Conservation (phyloP, 2,888 invertebrate species). For the Icerya purchasi region DNA sequence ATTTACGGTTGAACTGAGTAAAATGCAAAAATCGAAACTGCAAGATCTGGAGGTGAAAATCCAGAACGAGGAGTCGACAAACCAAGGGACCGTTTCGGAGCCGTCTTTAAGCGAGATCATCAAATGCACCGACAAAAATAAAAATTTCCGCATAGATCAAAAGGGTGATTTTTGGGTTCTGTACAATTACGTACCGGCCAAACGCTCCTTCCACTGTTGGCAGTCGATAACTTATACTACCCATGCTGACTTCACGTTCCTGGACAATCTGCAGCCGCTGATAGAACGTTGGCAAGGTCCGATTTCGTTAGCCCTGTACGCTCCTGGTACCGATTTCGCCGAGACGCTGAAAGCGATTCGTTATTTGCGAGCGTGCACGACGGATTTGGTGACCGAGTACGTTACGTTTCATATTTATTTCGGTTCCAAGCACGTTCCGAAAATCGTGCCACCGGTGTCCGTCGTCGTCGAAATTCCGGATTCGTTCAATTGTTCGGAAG, state of each 20-base stretch:
- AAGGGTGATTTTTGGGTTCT: slow-evolving; percentile 72
- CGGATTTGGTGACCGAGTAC: slow-evolving; percentile 45
- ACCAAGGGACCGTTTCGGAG: no score
- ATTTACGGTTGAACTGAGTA: slow-evolving; percentile 11
- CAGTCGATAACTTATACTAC: slow-evolving; percentile 79
- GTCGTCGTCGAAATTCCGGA: slow-evolving; percentile 36
- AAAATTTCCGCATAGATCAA: slow-evolving; percentile 38
- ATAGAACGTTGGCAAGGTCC: slow-evolving; percentile 74
- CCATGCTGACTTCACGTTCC: slow-evolving; percentile 75
- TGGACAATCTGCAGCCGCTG: slow-evolving; percentile 69
- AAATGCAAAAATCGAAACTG: slow-evolving; percentile 10
- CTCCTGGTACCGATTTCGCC: slow-evolving; percentile 61
- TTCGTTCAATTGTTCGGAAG: slow-evolving; percentile 50
- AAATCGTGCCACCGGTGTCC: slow-evolving; percentile 28
- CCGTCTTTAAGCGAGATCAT: slow-evolving; percentile 29
- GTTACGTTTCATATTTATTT: slow-evolving; percentile 81
- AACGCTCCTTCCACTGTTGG: slow-evolving; percentile 37
- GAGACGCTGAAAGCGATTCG: slow-evolving; percentile 58
- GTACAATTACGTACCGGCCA: slow-evolving; percentile 62
- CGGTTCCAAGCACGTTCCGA: slow-evolving; percentile 65
- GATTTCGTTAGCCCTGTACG: slow-evolving; percentile 65
- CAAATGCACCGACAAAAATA: slow-evolving; percentile 41
- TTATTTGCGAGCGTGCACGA: slow-evolving; percentile 53
- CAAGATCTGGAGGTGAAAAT: neutral
- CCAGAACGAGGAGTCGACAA: no score